A percentile compares a stretch with the other conserved stretches of the same genome.
phyloP scores from a whole-genome alignment of 2,888 invertebrate species.

The Drosophila barbarae region DNA sequence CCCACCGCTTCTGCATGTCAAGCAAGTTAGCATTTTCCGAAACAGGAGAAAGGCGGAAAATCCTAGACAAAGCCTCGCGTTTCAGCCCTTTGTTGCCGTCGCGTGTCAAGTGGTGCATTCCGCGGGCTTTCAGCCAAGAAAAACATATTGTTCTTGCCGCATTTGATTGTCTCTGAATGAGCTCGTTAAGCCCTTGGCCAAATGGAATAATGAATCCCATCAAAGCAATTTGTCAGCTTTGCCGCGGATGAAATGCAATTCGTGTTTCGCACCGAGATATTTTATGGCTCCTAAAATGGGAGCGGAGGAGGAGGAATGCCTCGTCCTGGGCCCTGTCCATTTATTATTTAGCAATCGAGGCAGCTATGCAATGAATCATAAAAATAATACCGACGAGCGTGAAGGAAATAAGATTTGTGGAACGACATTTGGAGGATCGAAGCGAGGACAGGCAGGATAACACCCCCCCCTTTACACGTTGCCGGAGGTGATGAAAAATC shows the following conservation, averaged over 20 bases:
- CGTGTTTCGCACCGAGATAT: background rate
- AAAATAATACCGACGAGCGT: slow-evolving; percentile 12
- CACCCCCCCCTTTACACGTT: background rate
- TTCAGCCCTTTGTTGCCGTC: slow-evolving; percentile 41
- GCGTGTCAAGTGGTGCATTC: slow-evolving; percentile 64
- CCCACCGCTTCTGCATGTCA: slow-evolving; percentile 3
- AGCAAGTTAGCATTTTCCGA: slow-evolving; percentile 7
- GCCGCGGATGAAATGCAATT: slow-evolving; percentile 15
- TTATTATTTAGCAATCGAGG: slow-evolving; percentile 18
- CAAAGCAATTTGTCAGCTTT: slow-evolving; percentile 24
- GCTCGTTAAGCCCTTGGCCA: slow-evolving; percentile 28
- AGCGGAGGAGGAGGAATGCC: background rate
- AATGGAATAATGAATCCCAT: slow-evolving; percentile 35
- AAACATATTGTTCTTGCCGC: slow-evolving; percentile 38
- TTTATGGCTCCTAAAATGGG: slow-evolving; percentile 21
- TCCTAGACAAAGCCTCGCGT: slow-evolving; percentile 12
- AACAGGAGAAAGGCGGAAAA: slow-evolving; percentile 1
- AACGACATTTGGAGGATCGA: slow-evolving; percentile 8
- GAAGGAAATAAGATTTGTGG: slow-evolving; percentile 31
- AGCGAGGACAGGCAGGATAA: slow-evolving; percentile 8
- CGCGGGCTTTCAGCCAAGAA: slow-evolving; percentile 22
- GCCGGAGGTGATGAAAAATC: slow-evolving; percentile 1
- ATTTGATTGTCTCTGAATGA: slow-evolving; percentile 54
- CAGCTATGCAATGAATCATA: slow-evolving; percentile 32
- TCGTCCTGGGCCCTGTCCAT: slow-evolving; percentile 15